Percentiles rank a stretch among this genome's conserved stretches.
These are phyloP conservation scores for Lycodopsis pacificus DNA, from an alignment of 2,797 vertebrate species.

Conservation along the genomic window DNA sequence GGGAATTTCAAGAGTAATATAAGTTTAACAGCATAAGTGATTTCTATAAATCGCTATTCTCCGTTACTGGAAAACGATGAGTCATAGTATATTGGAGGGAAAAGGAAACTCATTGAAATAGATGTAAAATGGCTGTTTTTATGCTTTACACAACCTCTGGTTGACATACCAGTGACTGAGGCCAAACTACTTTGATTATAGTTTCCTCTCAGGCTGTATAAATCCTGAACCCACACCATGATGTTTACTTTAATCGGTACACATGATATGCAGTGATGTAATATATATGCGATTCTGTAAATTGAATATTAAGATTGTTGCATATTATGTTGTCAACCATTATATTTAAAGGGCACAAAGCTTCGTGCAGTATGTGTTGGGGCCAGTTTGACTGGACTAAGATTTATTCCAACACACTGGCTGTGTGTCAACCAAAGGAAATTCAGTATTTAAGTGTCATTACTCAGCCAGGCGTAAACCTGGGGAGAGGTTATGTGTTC, in stretches of 20 bases:
- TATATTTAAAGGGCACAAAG: not conserved
- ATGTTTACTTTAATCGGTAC: not conserved
- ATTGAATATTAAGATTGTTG: not conserved
- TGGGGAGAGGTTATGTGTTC: too few relatives aligned
- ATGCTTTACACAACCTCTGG: slow-evolving; percentile 4
- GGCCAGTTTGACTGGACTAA: not conserved
- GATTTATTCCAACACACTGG: not conserved
- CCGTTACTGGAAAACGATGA: not conserved
- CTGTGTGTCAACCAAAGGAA: not conserved
- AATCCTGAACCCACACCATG: slow-evolving; percentile 22
- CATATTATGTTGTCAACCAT: not conserved
- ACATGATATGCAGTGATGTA: slow-evolving; percentile 1
- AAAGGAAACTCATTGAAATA: not conserved
- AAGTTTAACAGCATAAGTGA: not conserved
- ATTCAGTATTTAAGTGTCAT: not conserved
- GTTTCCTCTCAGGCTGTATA: slow-evolving; percentile 16
- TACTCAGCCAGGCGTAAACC: not conserved
- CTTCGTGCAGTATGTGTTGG: not conserved
- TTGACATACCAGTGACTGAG: not conserved
- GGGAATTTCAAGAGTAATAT: not conserved
- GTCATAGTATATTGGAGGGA: not conserved
- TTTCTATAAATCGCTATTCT: not conserved
- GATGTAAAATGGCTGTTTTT: slow-evolving; percentile 2
- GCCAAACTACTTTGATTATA: slow-evolving; percentile 28
- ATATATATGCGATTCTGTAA: not conserved